Evolutionary conservation across 2,888 invertebrate genomes (phyloP), one percentile per base, ranked within the genome.

Genomic region (Rambutsinella grinnellia): DNA sequence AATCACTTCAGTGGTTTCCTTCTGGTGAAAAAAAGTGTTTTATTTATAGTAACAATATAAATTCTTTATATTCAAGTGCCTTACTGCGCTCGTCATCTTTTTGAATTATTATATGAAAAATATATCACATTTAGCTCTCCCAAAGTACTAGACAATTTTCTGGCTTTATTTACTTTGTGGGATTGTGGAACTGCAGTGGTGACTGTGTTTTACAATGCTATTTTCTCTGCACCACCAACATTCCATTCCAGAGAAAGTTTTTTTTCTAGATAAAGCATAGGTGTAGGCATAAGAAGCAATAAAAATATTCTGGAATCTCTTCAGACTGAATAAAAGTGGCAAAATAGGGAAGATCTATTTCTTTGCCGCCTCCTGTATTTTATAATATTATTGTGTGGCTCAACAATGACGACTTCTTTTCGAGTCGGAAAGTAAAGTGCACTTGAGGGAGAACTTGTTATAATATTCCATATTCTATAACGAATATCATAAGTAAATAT

Each of bases 371-470:
- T 13, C 21, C 19, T 53, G 21, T 19, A 19, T 49, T 6, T 53
- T 24, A 17, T 56, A 23, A 19, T 56, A 56, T 65, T 54, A 62
- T 56, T 57, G 58, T 44, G 58, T 23, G 66, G 62, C 63, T 63
- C 67, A 24, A 68, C 68, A 58, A 68, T 27, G 58, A 28, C 67
- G 67, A 51, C 54, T 36, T 36, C 36, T 36, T 36, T 36, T 19
- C 53, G 17, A 65, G 49, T 58, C 68, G 57, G 44, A 49, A 70
- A 70, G 63, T 76, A 76, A 69, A 76, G 76, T 70, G 70, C 60
- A 76, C 76, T 76, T 76, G 69, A 65, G 75, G 61, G 68, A 70
- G 54, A 70, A 65, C 49, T 66, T 66, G 72, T 65, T 60, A 74
- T 54, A 13, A 23, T 46, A 47, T 47, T 36, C 36, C 36, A n/a